Base-by-base conservation (phyloP, 2,888 invertebrate genomes). In the Apeira syringaria region DNA sequence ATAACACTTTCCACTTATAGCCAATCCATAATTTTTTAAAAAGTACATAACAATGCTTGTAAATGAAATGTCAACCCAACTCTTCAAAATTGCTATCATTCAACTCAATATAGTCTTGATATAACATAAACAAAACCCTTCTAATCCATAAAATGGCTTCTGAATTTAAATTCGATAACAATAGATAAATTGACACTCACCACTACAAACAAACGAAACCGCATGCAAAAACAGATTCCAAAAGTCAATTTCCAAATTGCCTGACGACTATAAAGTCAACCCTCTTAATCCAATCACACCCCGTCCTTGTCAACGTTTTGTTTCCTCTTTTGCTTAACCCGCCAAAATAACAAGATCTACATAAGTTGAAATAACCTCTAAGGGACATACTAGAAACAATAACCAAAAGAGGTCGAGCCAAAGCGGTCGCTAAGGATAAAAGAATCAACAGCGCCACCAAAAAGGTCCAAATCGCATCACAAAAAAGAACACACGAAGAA, bases 211-310 rank as follows among this genome's bases (percentile, higher is more conserved):
- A 81, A 82, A 78, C 74, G 66, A 63, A 56, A 77, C 85, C 79
- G 62, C 79, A 67, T 71, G 49, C 68, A 59, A 73, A 85, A 85
- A 81, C 87, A 87, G 85, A 86, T 85, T 85, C 75, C 79, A 61
- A 68, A 80, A 87, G 85, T 82, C 88, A 87, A 88, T 89, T 82
- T 88, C 74, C 77, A 89, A 88, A 89, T 87, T 85, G 88, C 78
- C 66, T 72, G 64, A 73, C 75, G 78, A 80, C 74, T 77, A 82
- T 86, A 84, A 86, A 87, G 83, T 85, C 82, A 84, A 85, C 86
- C 87, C 85, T 81, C 85, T 75, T 88, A 86, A 88, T 88, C 78
- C 85, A 80, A 87, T 88, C 85, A 80, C 83, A 85, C 80, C 82
- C 79, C 68, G 76, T 70, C 79, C 85, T 83, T 87, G 88, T 88